Base-by-base conservation (phyloP, 2,113 vertebrate species). In the Clinocottus analis region DNA sequence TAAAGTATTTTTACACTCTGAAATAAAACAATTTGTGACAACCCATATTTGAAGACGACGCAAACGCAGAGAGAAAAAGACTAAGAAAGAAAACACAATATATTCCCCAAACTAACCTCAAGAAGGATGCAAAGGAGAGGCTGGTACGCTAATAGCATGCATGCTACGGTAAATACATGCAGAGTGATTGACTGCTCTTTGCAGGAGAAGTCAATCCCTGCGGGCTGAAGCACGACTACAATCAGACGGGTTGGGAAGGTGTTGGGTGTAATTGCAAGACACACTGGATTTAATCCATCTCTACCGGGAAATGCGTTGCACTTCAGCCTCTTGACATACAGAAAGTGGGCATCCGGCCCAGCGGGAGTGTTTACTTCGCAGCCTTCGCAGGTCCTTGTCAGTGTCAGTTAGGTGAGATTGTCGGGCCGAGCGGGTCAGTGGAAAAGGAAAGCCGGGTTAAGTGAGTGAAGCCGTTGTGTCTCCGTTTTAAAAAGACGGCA, bases 331-430 rank as follows among this genome's bases (percentile, higher is more conserved):
- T 13, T 64, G 67, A 79, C 61, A 23, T 79, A 29, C 67, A 69
- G 51, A 79, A 53, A 67, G 58, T 1, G 67, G 60, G 64, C 76
- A 69, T 68, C 16, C 11, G 53, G 76, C 75, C 69, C 41, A 53
- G 63, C 37, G 12, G 27, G 13, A 13, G 58, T 35, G 75, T 85
- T 80, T 76, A 86, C 43, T 33, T 43, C 56, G 41, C 37, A 45
- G 68, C 64, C 63, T 79, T 43, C 49, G 77, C 72, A 68, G 62
- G 21, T 77, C 51, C 25, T 23, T 47, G 80, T 88, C 80, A 85
- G 47, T 35, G 33, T 71, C 63, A 23, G 35, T 79, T 72, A 73
- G 33, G 72, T 43, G 69, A 72, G 75, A 80, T 35, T 60, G 72
- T 77, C 21, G 5, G 5, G 55, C 29, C 12, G 3, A 79, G 60